Conservation (phyloP, 2,888 invertebrate genomes). For the Scelioninae gen. 2 region DNA sequence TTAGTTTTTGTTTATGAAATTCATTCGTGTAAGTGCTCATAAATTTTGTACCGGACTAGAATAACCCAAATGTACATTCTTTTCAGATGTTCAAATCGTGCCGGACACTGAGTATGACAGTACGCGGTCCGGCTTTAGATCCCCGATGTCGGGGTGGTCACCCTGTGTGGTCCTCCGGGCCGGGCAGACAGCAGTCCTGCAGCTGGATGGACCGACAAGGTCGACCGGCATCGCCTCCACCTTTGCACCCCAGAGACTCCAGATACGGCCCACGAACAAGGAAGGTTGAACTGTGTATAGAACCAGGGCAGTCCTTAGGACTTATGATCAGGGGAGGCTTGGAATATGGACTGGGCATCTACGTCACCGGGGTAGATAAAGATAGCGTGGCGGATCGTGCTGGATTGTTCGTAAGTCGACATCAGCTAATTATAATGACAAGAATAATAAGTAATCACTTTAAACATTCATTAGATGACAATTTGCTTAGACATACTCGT, state of each 20-base stretch:
- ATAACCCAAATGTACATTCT: too few relatives aligned
- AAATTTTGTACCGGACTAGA: too few relatives aligned
- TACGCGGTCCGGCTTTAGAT: conserved; percentile 86
- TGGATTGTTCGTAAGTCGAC: conserved; percentile 86
- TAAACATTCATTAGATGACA: not conserved
- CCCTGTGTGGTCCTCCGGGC: conserved; percentile 72
- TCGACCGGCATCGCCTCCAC: conserved; percentile 90
- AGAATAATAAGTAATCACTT: not conserved
- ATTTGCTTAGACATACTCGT: too few relatives aligned
- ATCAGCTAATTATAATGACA: too few relatives aligned
- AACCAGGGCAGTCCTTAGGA: conserved; percentile 93
- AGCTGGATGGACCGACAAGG: conserved; percentile 97
- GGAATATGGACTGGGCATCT: conserved; percentile 96
- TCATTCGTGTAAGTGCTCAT: too few relatives aligned
- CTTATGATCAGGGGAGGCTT: conserved; percentile 96
- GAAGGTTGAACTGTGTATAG: conserved; percentile 90
- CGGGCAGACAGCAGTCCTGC: conserved; percentile 84
- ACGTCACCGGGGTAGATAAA: conserved; percentile 95
- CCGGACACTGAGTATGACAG: conserved; percentile 91
- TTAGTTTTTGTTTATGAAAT: too few relatives aligned
- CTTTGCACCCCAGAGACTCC: conserved; percentile 77
- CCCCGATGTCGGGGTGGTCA: conserved; percentile 76
- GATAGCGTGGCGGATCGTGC: conserved; percentile 94
- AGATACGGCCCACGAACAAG: conserved; percentile 73
- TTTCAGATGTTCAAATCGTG: conserved; percentile 92